phyloP scores from a whole-genome alignment of 2,888 invertebrate species.

The Brachypterus glaber region DNA sequence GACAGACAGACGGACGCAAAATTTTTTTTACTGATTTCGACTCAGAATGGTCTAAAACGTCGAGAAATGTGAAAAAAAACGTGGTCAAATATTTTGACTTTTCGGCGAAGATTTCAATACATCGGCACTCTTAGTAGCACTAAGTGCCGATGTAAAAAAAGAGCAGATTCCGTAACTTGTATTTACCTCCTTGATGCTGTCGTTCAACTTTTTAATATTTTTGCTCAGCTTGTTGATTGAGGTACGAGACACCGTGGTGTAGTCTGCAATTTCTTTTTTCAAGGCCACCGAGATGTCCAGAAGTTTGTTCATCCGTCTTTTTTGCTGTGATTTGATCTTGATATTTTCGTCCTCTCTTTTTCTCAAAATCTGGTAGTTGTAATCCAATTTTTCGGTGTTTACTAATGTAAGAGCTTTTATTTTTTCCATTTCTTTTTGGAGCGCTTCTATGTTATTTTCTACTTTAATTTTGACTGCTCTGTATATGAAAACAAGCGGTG shows the following conservation, averaged over 20 bases:
- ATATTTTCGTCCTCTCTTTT: conserved; percentile 82
- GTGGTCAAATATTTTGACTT: too few relatives aligned
- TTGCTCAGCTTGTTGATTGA: conserved; percentile 59
- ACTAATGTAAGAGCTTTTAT: conserved; percentile 71
- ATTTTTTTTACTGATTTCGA: too few relatives aligned
- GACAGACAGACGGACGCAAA: too few relatives aligned
- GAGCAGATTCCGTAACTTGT: not conserved
- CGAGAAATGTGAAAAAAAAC: too few relatives aligned
- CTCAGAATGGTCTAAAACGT: too few relatives aligned
- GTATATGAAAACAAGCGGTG: too few relatives aligned
- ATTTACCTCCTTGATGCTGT: conserved; percentile 49
- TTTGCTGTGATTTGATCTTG: conserved; percentile 69
- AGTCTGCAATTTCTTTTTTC: conserved; percentile 54
- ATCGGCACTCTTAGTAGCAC: too few relatives aligned
- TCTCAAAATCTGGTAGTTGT: conserved; percentile 79
- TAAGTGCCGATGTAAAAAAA: too few relatives aligned
- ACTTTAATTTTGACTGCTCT: conserved; percentile 60
- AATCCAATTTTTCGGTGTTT: conserved; percentile 84
- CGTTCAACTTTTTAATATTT: conserved; percentile 57
- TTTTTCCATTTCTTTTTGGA: conserved; percentile 70
- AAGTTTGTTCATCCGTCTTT: conserved; percentile 64
- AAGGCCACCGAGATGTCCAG: conserved; percentile 61
- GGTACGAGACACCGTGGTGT: conserved; percentile 53
- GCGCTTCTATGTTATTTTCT: conserved; percentile 59
- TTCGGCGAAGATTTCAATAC: too few relatives aligned